phyloP scores from a whole-genome alignment of 2,888 invertebrate genomes.

The Yponomeuta cagnagella region DNA sequence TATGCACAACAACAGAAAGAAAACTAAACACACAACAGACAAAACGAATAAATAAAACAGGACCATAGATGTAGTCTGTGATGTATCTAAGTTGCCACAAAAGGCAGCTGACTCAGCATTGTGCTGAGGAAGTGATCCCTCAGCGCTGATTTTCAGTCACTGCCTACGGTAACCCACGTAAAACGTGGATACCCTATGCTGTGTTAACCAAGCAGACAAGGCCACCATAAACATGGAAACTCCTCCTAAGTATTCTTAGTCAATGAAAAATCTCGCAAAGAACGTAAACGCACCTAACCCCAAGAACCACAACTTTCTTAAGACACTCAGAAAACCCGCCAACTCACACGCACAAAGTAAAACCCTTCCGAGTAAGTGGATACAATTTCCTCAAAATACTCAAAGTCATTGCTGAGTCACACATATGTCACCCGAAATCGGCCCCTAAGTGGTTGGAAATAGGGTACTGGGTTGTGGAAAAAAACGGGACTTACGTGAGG shows the following conservation, averaged over 20 bases:
- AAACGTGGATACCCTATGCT: too few relatives aligned
- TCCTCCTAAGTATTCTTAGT: not conserved
- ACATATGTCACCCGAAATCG: slow-evolving; percentile 62
- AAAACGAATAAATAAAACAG: too few relatives aligned
- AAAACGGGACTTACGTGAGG: slow-evolving; percentile 34
- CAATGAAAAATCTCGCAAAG: not conserved
- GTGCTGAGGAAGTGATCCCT: too few relatives aligned
- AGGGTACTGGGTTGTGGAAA: slow-evolving; percentile 40
- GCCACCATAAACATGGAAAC: not conserved
- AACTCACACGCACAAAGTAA: slow-evolving; percentile 46
- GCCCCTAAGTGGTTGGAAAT: slow-evolving; percentile 45
- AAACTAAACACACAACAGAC: too few relatives aligned
- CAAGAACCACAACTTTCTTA: not conserved
- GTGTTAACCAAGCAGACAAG: not conserved
- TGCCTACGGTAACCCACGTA: too few relatives aligned
- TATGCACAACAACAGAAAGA: too few relatives aligned
- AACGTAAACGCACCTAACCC: not conserved
- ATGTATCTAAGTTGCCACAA: too few relatives aligned
- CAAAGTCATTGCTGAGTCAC: slow-evolving; percentile 61
- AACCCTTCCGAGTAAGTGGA: slow-evolving; percentile 54
- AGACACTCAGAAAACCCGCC: slow-evolving; percentile 41
- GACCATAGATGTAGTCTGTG: too few relatives aligned
- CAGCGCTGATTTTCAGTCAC: too few relatives aligned
- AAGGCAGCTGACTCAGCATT: too few relatives aligned
- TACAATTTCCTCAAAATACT: slow-evolving; percentile 62